phyloP scores from a whole-genome alignment of 37 sponge, comb jelly and placozoan species.

The Aphrocallistes beatrix region DNA sequence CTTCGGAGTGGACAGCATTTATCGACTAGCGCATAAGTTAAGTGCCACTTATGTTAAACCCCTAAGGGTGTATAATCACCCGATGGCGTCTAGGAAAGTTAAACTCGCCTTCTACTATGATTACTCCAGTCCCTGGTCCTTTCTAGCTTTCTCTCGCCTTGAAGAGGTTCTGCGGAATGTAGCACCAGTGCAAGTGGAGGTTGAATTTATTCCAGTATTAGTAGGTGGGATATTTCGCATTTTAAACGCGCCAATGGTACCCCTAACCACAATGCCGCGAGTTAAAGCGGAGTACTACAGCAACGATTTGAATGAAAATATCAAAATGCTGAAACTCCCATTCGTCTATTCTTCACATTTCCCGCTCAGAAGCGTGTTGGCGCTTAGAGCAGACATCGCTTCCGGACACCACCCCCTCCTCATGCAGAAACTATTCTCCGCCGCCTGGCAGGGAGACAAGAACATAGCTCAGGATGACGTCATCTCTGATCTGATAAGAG shows the following conservation, averaged over 20 bases:
- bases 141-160: conserved; percentile 40
- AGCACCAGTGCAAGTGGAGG: conserved; percentile 26
- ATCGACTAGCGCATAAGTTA: conserved; percentile 47
- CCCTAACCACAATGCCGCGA: conserved; percentile 32
- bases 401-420: background rate
- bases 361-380: conserved; percentile 56
- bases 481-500: conserved; percentile 31
- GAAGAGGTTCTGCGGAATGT: conserved; percentile 22
- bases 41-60: conserved; percentile 44
- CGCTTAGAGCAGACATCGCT: conserved; percentile 73
- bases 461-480: conserved; percentile 51
- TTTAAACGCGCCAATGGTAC: conserved; percentile 64
- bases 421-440: conserved; percentile 32
- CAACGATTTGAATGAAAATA: conserved; percentile 52
- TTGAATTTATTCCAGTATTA: conserved; percentile 73
- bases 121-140: conserved; percentile 75
- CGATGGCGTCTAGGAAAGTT: background rate
- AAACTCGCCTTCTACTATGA: conserved; percentile 74
- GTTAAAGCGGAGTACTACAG: conserved; percentile 40
- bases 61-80: conserved; percentile 27
- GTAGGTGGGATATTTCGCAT: conserved; percentile 69
- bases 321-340: conserved; percentile 25
- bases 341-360: conserved; percentile 46
- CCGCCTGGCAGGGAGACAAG: conserved; percentile 58
- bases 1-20: conserved; percentile 74